Evolutionary conservation across 2,888 invertebrate species (phyloP).

Genomic region (Autographa gamma): DNA sequence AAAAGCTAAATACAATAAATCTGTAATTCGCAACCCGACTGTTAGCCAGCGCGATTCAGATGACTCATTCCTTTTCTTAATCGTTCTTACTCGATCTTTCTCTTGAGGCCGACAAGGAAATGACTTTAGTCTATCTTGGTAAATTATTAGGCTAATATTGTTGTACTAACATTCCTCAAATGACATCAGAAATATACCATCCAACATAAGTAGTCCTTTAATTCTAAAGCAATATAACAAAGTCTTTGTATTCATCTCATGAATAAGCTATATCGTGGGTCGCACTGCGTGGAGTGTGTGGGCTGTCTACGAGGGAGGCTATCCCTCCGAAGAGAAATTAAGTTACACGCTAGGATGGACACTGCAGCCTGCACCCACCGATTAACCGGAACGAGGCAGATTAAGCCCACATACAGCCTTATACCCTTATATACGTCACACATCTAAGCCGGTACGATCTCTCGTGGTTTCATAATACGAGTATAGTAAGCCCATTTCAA

Average conservation of each 20-base stretch:
- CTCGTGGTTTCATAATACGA: slow-evolving; percentile 25
- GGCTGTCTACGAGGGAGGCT: slow-evolving; percentile 27
- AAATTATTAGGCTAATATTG: too few relatives aligned
- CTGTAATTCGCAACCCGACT: too few relatives aligned
- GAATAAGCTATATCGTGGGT: background rate
- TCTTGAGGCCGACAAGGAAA: too few relatives aligned
- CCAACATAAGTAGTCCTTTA: background rate
- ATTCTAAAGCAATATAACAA: background rate
- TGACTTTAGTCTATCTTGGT: too few relatives aligned
- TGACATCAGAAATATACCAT: background rate
- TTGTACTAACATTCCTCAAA: background rate
- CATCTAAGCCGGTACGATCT: slow-evolving; percentile 36
- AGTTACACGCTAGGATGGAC: slow-evolving; percentile 56
- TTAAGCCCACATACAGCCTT: slow-evolving; percentile 28
- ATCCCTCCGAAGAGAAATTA: slow-evolving; percentile 54
- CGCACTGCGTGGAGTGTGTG: background rate
- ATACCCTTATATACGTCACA: slow-evolving; percentile 19
- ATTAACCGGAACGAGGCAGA: slow-evolving; percentile 50
- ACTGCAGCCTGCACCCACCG: slow-evolving; percentile 47
- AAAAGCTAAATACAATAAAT: too few relatives aligned
- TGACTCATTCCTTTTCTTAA: too few relatives aligned
- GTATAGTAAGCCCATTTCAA: slow-evolving; percentile 33
- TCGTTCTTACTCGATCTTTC: too few relatives aligned
- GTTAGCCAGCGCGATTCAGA: too few relatives aligned
- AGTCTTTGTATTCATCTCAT: background rate